Conservation (phyloP, 1,140 invertebrate species). For the Drosophila truncata region DNA sequence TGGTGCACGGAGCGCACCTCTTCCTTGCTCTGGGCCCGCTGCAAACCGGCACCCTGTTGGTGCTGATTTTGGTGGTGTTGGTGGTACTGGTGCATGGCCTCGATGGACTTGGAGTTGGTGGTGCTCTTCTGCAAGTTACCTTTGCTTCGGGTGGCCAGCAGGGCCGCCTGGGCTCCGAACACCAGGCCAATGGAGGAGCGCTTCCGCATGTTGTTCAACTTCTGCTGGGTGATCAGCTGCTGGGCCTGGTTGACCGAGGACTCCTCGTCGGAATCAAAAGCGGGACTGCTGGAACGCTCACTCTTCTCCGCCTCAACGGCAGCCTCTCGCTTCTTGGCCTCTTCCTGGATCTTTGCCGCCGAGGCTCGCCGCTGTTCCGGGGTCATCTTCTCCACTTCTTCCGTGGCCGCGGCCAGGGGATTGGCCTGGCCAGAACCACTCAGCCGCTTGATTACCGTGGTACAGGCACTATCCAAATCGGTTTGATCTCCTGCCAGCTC, state of each 20-base stretch:
- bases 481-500: slow-evolving; percentile 61
- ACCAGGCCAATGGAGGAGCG: slow-evolving; percentile 82
- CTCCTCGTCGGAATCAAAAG: slow-evolving; percentile 98
- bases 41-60: slow-evolving; percentile 36
- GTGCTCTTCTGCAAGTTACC: slow-evolving; percentile 81
- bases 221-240: slow-evolving; percentile 76
- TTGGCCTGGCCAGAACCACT: slow-evolving; percentile 77
- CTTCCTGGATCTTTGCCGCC: slow-evolving; percentile 84
- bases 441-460: slow-evolving; percentile 57
- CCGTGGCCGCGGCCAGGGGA: slow-evolving; percentile 67
- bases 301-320: slow-evolving; percentile 89
- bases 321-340: slow-evolving; percentile 85
- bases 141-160: slow-evolving; percentile 83
- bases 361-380: slow-evolving; percentile 69
- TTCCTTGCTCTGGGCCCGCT: slow-evolving; percentile 80
- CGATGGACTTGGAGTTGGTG: slow-evolving; percentile 79
- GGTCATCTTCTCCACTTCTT: slow-evolving; percentile 67
- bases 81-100: slow-evolving; percentile 75
- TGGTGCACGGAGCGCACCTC: slow-evolving; percentile 65
- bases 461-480: slow-evolving; percentile 58
- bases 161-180: slow-evolving; percentile 80
- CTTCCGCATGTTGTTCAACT: slow-evolving; percentile 76
- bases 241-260: slow-evolving; percentile 86
- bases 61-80: slow-evolving; percentile 55
- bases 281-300: slow-evolving; percentile 96